Base-by-base conservation (phyloP, 1,140 invertebrate species). In the Drosophila takahashii region DNA sequence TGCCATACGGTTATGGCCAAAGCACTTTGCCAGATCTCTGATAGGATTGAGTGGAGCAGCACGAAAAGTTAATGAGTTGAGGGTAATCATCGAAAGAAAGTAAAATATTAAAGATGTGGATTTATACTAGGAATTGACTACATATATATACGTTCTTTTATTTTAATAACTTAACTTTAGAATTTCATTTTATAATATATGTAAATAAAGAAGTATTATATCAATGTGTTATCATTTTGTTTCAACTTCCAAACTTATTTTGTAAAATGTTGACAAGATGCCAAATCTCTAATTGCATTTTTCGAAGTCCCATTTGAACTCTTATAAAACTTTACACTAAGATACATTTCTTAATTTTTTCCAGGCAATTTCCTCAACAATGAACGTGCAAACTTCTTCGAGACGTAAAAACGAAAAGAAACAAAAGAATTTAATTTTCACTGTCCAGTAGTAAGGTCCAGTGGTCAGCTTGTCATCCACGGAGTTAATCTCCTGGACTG, bases 401-500 rank as follows among this genome's bases (percentile, higher is more conserved):
- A 47, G 18, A 27, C 51, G 41, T 36, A 66, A 53, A 56, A 62
- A 56, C 27, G 34, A 34, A 32, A 9, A 52, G 47, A 72, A 59
- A 47, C 48, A 56, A 62, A 58, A 62, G 50, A 73, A 48, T 41
- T 66, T 36, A 54, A 58, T 58, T 72, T 47, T 27, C 27, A 37
- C 51, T 57, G 50, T 27, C 41, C 50, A 44, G 9, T 37, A 62
- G 50, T 37, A 13, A 39, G 9, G 32, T n/a, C 53, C 62, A 34
- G 15, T 79, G 69, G 81, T 74, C 85, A 86, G 60, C 51, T 64
- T 52, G 32, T 60, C 69, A 59, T 72, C 27, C 16, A 22, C 10
- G 39, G 47, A 71, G 3, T 60, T 72, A 72, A 75, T 66, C 71
- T 87, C 76, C 62, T 83, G 77, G 61, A 73, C 77, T 77, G 80